A percentile compares a stretch with the other conserved stretches of the same genome.
phyloP scores from a whole-genome alignment of 2,797 vertebrate species.

The Onychomys arenicola region DNA sequence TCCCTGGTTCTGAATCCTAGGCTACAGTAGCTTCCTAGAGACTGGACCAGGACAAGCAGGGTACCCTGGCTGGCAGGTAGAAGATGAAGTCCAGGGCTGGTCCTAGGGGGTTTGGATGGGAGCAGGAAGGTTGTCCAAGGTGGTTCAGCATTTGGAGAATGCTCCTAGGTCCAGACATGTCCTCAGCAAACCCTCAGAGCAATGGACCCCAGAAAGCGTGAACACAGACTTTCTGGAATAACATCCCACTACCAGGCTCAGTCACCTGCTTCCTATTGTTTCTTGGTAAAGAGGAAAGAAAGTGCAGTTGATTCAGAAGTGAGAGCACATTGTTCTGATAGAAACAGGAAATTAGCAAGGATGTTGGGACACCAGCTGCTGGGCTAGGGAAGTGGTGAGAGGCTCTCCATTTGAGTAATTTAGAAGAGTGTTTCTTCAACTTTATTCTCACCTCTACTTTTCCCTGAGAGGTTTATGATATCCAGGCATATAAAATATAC shows the following conservation, averaged over 20 bases:
- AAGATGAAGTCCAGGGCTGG: not conserved
- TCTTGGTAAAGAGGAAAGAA: not conserved
- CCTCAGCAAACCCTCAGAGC: not conserved
- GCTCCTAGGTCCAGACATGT: not conserved
- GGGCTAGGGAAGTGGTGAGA: rapidly evolving
- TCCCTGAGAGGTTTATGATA: not conserved
- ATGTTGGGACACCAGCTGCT: not conserved
- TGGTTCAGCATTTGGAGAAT: rapidly evolving
- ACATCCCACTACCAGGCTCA: rapidly evolving
- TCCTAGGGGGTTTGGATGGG: too few relatives aligned
- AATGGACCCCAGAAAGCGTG: rapidly evolving
- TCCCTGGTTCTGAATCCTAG: not conserved
- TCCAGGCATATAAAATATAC: not conserved
- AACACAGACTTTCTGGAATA: not conserved
- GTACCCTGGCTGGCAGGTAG: not conserved
- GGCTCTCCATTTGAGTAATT: not conserved
- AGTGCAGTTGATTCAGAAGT: not conserved
- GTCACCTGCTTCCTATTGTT: rapidly evolving
- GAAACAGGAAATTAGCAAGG: not conserved
- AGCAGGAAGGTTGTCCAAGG: not conserved
- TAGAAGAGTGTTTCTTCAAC: not conserved
- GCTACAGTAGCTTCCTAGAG: not conserved
- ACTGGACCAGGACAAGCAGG: not conserved
- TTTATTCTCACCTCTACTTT: not conserved
- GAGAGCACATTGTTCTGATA: not conserved